Evolutionary conservation across 2,888 invertebrate species (phyloP).

Genomic region (Brachynemurus nebulosus): DNA sequence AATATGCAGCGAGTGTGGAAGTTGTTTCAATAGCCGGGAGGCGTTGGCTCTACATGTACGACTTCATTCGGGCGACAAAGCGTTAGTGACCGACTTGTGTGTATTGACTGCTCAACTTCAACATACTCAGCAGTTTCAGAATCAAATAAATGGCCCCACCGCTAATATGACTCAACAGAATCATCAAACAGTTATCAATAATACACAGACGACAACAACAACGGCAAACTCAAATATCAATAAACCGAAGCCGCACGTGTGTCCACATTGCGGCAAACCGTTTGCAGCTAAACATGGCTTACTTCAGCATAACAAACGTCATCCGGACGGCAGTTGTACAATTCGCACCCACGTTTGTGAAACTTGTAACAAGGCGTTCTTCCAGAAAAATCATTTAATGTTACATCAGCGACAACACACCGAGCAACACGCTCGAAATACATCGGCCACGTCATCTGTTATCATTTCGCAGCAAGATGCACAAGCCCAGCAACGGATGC

Average conservation of each 20-base stretch:
- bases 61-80: constrained; percentile 66
- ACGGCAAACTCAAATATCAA: constrained; percentile 29
- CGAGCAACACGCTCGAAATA: constrained; percentile 41
- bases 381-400: constrained; percentile 73
- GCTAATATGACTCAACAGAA: constrained; percentile 5
- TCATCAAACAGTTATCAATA: constrained; percentile 12
- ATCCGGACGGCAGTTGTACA: constrained; percentile 68
- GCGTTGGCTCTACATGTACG: constrained; percentile 66
- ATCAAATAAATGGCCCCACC: constrained; percentile 14
- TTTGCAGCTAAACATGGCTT: constrained; percentile 74
- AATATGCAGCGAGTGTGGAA: constrained; percentile 41
- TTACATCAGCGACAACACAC: constrained; percentile 70
- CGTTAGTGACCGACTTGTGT: constrained; percentile 67
- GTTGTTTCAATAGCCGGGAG: constrained; percentile 54
- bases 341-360: constrained; percentile 64
- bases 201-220: constrained; percentile 22
- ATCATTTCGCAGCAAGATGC: constrained; percentile 23
- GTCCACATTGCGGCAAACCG: constrained; percentile 66
- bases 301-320: constrained; percentile 64
- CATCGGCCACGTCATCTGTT: constrained; percentile 7
- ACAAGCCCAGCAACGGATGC: constrained; percentile 32
- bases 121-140: constrained; percentile 42
- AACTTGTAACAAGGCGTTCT: constrained; percentile 73
- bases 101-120: constrained; percentile 65
- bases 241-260: constrained; percentile 63